Evolutionary conservation across 1,140 invertebrate species (phyloP).

Genomic region (Venturia canescens): DNA sequence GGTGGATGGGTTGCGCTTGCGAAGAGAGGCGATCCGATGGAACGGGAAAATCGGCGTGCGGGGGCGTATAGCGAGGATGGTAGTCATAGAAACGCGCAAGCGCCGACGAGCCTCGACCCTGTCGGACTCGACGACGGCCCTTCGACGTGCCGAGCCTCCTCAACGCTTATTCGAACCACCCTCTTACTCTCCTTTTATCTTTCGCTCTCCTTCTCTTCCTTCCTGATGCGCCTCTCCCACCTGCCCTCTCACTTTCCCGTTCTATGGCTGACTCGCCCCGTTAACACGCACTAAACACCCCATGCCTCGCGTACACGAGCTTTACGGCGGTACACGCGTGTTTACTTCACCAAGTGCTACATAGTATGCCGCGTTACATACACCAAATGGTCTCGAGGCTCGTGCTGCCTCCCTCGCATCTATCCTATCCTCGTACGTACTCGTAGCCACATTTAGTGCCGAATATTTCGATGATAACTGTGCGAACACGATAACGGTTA

Average conservation of each 20-base stretch:
- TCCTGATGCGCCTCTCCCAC: conserved; percentile 26
- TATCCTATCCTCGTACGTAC: conserved; percentile 25
- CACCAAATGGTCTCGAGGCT: conserved; percentile 26
- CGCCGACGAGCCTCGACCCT: conserved; percentile 60
- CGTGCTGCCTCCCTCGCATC: conserved; percentile 33
- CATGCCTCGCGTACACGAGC: conserved; percentile 60
- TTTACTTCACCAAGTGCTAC: conserved; percentile 55
- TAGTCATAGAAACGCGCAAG: conserved; percentile 73
- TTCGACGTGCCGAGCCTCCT: conserved; percentile 60
- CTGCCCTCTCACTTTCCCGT: conserved; percentile 43
- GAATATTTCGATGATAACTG: too few species aligned
- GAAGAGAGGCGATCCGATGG: conserved; percentile 55
- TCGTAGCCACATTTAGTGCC: too few species aligned
- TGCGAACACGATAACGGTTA: too few species aligned
- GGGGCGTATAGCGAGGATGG: conserved; percentile 68
- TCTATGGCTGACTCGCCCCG: conserved; percentile 61
- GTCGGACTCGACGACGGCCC: conserved; percentile 59
- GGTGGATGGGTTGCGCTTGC: conserved; percentile 30
- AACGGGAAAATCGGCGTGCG: conserved; percentile 64
- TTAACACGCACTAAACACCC: conserved; percentile 73
- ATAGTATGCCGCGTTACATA: conserved; percentile 31
- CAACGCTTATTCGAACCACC: conserved; percentile 47
- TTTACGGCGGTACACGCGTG: conserved; percentile 62
- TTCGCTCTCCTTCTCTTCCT: conserved; percentile 2
- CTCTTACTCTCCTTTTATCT: conserved; percentile 36